Base-by-base conservation (phyloP, 2,797 vertebrate species). In the Nannoperca obscura region DNA sequence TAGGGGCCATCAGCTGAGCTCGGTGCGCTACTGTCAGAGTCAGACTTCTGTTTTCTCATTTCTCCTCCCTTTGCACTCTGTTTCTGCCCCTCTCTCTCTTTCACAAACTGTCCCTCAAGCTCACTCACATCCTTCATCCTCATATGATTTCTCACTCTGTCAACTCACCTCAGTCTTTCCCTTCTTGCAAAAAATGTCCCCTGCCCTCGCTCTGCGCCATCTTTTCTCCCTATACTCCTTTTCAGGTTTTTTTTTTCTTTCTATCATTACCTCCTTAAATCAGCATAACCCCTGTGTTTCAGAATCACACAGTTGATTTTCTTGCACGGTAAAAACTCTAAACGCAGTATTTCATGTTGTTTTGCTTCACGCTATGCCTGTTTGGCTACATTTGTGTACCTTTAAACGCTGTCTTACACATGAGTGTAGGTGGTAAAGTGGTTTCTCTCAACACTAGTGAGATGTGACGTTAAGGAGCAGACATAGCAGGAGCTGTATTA, bases 1-100 rank as follows among this genome's bases (percentile, higher is more conserved):
- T 92, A 92, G 84, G 78, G 82, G 82, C 88, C 92, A 90, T 94
- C 92, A 91, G 83, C 86, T 82, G 80, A 88, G 87, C 88, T 90
- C 89, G 82, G 81, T 78, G 79, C 87, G 80, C 76, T 2, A 81
- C 90, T 92, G 91, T 92, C 92, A 91, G 81, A 89, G 76, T 88
- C 87, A 86, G 71, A 86, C 81, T 89, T 72, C 66, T 60, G 83
- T 83, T 87, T 86, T 79, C 82, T 84, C 79, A 10, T 77, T 84
- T 67, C 78, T 66, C 55, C 50, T 54, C 53, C 73, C 50, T 64
- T 62, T 69, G 36, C 74, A 13, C 44, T 38, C 53, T 54, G 53
- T 67, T 58, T 65, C 44, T 52, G 20, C n/a, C 38, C 38, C 30
- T 40, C n/a, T n/a, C 70, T 63, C 36, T 24, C 54, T 63, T 61